Percentiles rank a stretch among this genome's conserved stretches.
phyloP scores from a whole-genome alignment of 2,797 vertebrate genomes.

The Lepus townsendii region DNA sequence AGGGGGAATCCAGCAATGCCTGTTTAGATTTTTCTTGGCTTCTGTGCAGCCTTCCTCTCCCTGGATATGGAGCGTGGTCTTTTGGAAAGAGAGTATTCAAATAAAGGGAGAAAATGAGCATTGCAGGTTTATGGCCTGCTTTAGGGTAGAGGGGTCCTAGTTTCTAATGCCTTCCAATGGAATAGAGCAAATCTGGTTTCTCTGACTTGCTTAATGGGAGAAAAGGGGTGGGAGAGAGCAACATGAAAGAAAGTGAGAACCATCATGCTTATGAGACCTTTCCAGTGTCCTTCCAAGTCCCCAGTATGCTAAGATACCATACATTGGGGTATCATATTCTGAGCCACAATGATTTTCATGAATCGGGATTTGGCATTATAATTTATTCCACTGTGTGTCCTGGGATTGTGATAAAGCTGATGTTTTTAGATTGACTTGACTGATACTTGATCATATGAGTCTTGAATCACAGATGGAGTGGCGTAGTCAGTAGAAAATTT shows the following conservation, averaged over 20 bases:
- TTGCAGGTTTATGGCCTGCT: not conserved
- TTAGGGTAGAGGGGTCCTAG: not conserved
- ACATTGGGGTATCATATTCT: not conserved
- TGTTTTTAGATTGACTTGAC: constrained; percentile 14
- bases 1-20: too few species aligned
- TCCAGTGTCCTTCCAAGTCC: not conserved
- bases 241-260: not conserved
- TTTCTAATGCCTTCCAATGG: not conserved
- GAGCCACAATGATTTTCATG: not conserved
- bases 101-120: not conserved
- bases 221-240: not conserved
- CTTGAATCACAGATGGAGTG: not conserved
- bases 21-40: too few species aligned
- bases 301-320: not conserved
- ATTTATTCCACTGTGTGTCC: not conserved
- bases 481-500: constrained; percentile 33
- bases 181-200: not conserved
- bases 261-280: not conserved
- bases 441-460: not conserved
- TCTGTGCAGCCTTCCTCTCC: too few species aligned
- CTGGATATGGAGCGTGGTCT: too few species aligned
- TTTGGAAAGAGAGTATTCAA: not conserved
- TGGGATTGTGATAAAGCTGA: not conserved
- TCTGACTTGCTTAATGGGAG: not conserved
- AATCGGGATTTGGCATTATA: constrained; percentile 4